Base-by-base conservation (phyloP, 2,797 vertebrate species). In the Erethizon dorsatum region DNA sequence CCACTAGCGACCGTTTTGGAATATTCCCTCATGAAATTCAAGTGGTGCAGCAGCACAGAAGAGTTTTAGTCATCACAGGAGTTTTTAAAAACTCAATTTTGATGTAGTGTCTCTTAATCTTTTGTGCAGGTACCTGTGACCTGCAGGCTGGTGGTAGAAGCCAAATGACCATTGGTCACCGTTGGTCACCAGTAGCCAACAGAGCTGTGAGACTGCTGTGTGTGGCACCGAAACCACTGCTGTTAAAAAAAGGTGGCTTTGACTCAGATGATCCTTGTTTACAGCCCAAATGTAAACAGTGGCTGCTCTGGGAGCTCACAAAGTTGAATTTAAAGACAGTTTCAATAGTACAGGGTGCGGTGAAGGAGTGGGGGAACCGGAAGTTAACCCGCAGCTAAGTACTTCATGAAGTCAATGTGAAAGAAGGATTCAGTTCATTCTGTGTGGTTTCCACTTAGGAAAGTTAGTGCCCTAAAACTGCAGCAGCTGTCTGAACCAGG, bases 391-490 rank as follows among this genome's bases (percentile, higher is more conserved):
- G 31, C 18, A 87, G 77, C 57, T 73, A 93, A 85, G 17, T 94
- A n/a, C 54, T 96, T 84, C 63, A 45, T 90, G 54, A 77, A 87
- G 33, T 88, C 59, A 65, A 71, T 61, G 75, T 93, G 80, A 73
- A 83, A 65, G 52, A 86, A 54, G 83, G 87, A 80, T 90, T 94
- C n/a, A 77, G 50, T 83, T 93, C 37, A 69, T 90, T 63, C 24
- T 2, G 0, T 94, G 77, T 71, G 89, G 75, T 86, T 73, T 86
- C n/a, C n/a, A n/a, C n/a, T 83, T 84, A 57, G 78, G 69, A 80
- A 79, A 92, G 56, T n/a, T 56, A 93, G 56, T 82, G 57, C 2
- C 90, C 2, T 92, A 45, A 71, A 75, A 82, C 54, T 8, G n/a
- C 73, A 86, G 80, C 22, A 90, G 56, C 37, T 61, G 17, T 79